A percentile compares a stretch with the other conserved stretches of the same genome.
Evolutionary conservation across 2,888 invertebrate genomes (phyloP).

Genomic region (Leptinotarsa rubiginosa): DNA sequence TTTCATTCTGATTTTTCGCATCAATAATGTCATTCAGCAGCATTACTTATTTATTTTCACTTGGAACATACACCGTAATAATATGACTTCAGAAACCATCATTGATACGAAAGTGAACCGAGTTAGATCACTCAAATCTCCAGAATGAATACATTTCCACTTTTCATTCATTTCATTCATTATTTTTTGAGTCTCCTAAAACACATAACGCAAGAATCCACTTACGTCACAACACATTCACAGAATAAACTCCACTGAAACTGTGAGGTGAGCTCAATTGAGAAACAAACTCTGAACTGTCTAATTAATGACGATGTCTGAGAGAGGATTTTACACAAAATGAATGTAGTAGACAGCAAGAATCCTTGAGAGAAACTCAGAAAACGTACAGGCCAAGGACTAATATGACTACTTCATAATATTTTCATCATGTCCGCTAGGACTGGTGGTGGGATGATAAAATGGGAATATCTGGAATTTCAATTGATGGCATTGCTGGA

Average conservation of each 20-base stretch:
- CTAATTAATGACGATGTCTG: background rate
- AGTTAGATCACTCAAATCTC: too few species aligned
- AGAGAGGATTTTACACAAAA: background rate
- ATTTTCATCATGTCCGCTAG: background rate
- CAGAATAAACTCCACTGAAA: background rate
- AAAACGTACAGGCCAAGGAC: background rate
- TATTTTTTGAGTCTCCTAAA: background rate
- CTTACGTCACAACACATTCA: background rate
- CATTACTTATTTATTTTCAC: too few species aligned
- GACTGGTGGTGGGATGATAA: background rate
- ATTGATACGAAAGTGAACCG: too few species aligned
- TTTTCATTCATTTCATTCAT: background rate
- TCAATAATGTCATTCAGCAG: too few species aligned
- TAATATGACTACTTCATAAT: background rate
- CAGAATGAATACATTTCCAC: too few species aligned
- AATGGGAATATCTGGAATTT: constrained; percentile 9
- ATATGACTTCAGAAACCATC: too few species aligned
- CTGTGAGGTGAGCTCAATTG: background rate
- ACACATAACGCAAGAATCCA: background rate
- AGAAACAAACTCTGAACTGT: background rate
- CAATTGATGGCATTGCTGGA: background rate
- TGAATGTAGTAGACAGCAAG: background rate
- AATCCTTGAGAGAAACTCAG: background rate
- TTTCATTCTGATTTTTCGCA: too few species aligned
- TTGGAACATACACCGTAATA: too few species aligned